Conservation (phyloP, 2,797 vertebrate species). For the Eulemur coronatus region DNA sequence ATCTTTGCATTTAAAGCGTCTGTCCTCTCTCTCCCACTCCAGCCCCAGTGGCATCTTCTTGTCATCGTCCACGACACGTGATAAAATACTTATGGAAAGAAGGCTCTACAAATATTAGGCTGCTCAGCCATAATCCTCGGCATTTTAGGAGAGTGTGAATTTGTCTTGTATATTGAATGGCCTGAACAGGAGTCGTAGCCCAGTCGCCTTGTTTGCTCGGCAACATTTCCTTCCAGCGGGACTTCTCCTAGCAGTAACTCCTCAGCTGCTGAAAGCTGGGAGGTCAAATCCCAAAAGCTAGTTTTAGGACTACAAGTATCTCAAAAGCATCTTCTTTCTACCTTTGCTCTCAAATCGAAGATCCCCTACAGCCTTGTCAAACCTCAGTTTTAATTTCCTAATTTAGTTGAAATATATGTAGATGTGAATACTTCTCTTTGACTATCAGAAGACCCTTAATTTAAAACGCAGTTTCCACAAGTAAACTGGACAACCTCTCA, state of each 20-base stretch:
- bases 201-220: background rate
- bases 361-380: background rate
- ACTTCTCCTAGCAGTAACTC: background rate
- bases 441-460: background rate
- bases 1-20: background rate
- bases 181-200: background rate
- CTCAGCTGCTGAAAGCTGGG: background rate
- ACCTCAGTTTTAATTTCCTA: background rate
- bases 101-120: background rate
- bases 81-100: background rate
- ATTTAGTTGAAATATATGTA: background rate
- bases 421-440: background rate
- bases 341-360: constrained; percentile 13
- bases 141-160: background rate
- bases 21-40: background rate
- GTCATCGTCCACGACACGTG: no score
- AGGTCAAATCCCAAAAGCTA: background rate
- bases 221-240: background rate
- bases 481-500: background rate
- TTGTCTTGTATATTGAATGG: background rate
- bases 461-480: background rate
- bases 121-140: background rate
- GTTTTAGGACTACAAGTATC: background rate
- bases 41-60: background rate
- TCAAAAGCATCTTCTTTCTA: background rate